Base-by-base conservation (phyloP, 2,113 vertebrate genomes). In the Chascanopsetta lugubris region DNA sequence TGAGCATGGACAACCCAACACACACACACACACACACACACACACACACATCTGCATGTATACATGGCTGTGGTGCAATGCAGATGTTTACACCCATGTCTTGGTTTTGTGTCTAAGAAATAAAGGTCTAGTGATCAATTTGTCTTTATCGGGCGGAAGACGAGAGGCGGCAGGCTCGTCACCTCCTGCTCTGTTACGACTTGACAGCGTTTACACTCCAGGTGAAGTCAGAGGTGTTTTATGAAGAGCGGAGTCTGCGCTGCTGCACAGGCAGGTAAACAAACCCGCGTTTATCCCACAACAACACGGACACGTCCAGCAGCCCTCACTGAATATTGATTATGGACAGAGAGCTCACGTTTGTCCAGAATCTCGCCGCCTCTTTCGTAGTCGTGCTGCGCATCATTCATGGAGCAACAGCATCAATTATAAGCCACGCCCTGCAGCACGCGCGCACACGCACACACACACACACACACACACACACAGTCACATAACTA, bases 71-170 rank as follows among this genome's bases (percentile, higher is more conserved):
- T 82, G 86, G 79, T 87, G 84, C 88, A 89, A 76, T 90, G 87
- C 89, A 89, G 87, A 83, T 80, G 83, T 89, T 87, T 83, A 81
- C 83, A 85, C 51, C 69, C 75, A 72, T 48, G 38, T 69, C 46
- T 67, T 58, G 51, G n/a, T 67, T 53, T 57, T 63, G 8, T 15
- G 15, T 42, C 6, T 7, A 8, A 42, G 20, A 45, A 26, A 27
- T 47, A 40, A 20, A 4, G 36, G 32, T 18, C 17, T 49, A n/a
- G 26, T 6, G 32, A 42, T 60, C 38, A 54, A 67, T 69, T 30
- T 36, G 55, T 30, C 18, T 62, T 56, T 55, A 36, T 46, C 20
- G 60, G 26, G 13, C 58, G 22, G 50, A 12, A 57, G 51, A 20
- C 25, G 10, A 58, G 34, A 20, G 24, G 30, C 17, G 55, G 13